A percentile compares a stretch with the other conserved stretches of the same genome.
Evolutionary conservation across 2,888 invertebrate species (phyloP).

Genomic region (Amblyjoppa fuscipennis): DNA sequence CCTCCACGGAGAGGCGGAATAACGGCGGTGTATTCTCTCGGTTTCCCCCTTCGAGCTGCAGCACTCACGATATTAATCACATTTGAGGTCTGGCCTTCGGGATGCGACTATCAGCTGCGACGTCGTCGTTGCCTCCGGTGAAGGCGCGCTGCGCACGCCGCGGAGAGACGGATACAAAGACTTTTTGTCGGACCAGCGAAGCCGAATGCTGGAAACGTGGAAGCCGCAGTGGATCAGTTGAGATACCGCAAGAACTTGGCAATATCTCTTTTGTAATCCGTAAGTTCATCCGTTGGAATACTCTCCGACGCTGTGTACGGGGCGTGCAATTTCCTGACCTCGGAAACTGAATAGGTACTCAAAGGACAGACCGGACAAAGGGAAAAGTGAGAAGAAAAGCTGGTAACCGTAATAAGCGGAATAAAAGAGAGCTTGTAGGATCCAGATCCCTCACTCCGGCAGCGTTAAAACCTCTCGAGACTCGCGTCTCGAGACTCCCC

Average conservation of each 20-base stretch:
- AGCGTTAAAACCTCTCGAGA: slow-evolving; percentile 27
- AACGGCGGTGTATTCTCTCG: slow-evolving; percentile 51
- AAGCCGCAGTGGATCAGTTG: not conserved
- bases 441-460: not conserved
- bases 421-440: not conserved
- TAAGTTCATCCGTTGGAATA: slow-evolving; percentile 5
- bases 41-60: slow-evolving; percentile 29
- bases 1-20: slow-evolving; percentile 64
- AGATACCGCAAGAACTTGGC: slow-evolving; percentile 15
- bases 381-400: slow-evolving; percentile 18
- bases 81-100: slow-evolving; percentile 71
- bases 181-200: not conserved
- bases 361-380: slow-evolving; percentile 27
- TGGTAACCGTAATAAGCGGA: slow-evolving; percentile 20
- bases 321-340: slow-evolving; percentile 17
- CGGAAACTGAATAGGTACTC: slow-evolving; percentile 9
- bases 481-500: slow-evolving; percentile 5
- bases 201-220: not conserved
- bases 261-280: slow-evolving; percentile 44
- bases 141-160: not conserved
- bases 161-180: not conserved
- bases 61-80: slow-evolving; percentile 74
- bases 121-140: slow-evolving; percentile 47
- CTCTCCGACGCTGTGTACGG: not conserved
- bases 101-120: slow-evolving; percentile 66